Evolutionary conservation across 2,888 invertebrate genomes (phyloP).

Genomic region (Melinaea marsaeus): DNA sequence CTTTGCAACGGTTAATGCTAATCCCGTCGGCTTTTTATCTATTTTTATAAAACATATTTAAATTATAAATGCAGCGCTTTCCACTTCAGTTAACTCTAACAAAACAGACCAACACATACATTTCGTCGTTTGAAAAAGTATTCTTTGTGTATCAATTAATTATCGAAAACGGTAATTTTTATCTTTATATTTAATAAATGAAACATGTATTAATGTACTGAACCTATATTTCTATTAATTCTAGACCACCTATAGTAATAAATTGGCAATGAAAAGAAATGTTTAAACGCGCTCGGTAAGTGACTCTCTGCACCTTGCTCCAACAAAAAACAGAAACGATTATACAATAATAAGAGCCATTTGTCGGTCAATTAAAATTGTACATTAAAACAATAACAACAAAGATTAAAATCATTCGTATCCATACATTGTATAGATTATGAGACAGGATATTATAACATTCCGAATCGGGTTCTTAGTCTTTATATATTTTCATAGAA

Average conservation of each 20-base stretch:
- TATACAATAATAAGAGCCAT: constrained; percentile 59
- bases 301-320: constrained; percentile 70
- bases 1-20: constrained; percentile 27
- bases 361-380: constrained; percentile 57
- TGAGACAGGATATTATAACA: constrained; percentile 59
- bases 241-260: constrained; percentile 42
- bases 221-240: constrained; percentile 9
- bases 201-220: constrained; percentile 11
- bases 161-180: no score
- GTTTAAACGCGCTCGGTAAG: constrained; percentile 36
- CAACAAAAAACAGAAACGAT: constrained; percentile 73
- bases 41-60: constrained; percentile 32
- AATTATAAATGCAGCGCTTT: constrained; percentile 33
- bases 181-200: not conserved
- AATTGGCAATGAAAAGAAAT: constrained; percentile 34
- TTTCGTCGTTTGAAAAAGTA: no score
- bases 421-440: constrained; percentile 50
- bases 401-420: constrained; percentile 63
- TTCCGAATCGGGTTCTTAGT: constrained; percentile 70
- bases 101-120: not conserved
- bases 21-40: constrained; percentile 22
- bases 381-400: constrained; percentile 53
- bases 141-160: no score
- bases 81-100: constrained; percentile 21
- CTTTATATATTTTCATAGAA: constrained; percentile 74